Evolutionary conservation across 2,113 vertebrate species (phyloP), one percentile per base, ranked within the genome.

Genomic region (Columba livia): DNA sequence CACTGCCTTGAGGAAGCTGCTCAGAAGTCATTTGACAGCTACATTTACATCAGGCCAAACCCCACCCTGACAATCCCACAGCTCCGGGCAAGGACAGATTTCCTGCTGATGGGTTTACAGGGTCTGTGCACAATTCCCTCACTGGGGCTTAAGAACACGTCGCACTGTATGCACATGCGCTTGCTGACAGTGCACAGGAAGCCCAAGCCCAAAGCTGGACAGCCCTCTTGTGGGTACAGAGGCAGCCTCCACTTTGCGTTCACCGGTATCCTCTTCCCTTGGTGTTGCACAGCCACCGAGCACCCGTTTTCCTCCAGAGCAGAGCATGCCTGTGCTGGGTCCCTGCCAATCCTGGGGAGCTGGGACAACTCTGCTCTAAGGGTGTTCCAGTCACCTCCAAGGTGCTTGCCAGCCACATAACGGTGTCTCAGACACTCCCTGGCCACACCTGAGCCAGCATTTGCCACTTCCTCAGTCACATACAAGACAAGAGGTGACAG

Each of bases 151-250:
- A 19, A 61, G 53, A 85, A 4, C 71, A 34, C 6, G 0, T 4
- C 12, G 24, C 14, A 48, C 0, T 14, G 48, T 31, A 28, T 9
- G 15, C 2, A 0, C 6, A 10, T 2, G 15, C 0, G 0, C 61
- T 61, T 28, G 40, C 64, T 67, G 54, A 38, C 15, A n/a, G 29
- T 0, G 10, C 85, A 34, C 5, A 26, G 58, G 48, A 17, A 74
- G 67, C 2, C 3, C 51, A 94, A 67, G 23, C 32, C 31, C 62
- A 62, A 67, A 75, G 31, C 88, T 56, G 38, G 82, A 89, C 75
- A 71, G 94, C 96, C 93, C 94, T 79, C 93, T 96, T 4, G 48
- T 88, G 79, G 94, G 82, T 60, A 17, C 28, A 47, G 17, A 72
- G 25, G 54, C 81, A 94, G 34, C 4, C 28, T 56, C 67, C 60